Evolutionary conservation across 1,140 invertebrate genomes (phyloP), one percentile per base, ranked within the genome.

Genomic region (Procambarus clarkii): DNA sequence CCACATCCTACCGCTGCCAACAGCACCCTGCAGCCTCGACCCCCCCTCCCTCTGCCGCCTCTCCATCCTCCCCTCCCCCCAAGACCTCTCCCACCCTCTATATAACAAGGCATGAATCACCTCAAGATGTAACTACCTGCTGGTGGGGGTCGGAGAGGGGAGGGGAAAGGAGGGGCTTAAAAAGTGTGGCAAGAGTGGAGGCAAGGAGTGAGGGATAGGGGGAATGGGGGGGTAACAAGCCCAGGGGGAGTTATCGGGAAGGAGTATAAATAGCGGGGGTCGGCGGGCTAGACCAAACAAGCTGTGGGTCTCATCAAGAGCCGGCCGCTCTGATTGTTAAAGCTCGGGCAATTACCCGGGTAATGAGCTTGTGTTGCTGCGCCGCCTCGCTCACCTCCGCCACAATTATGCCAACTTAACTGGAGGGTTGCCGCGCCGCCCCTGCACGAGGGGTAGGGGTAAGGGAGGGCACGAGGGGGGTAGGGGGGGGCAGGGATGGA

Each of bases 391-490:
- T 86, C 69, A 7, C 64, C 83, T 50, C 8, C 83, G 44, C 83
- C 83, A 64, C 83, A 76, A 76, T 86, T 86, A 86, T 46, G 69
- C n/a, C 46, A 24, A 86, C 64, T 86, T 86, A 86, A 9, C 77
- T 48, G 45, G 3, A 45, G 45, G 45, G 18, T 50, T 8, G 3
- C 45, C 8, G 50, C 8, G 18, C 45, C 9, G 45, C 8, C 0
- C 3, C 13, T 34, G 77, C 45, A 48, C 7, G 44, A 48, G 45
- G 21, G 45, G 45, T 0, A 2, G 13, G 50, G 50, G 7, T 54
- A 54, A 54, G 50, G 5, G 50, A 54, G 8, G 34, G 34, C 34
- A 34, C 34, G 34, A n/a, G 34, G 34, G 34, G 34, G 34, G 34
- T 34, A 34, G 34, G 34, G 34, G 34, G 34, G 34, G 34, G 34